Evolutionary conservation across 37 sponge, comb jelly and placozoan species (phyloP), one percentile per base, ranked within the genome.

Genomic region (Diacarnus erythraeanus): DNA sequence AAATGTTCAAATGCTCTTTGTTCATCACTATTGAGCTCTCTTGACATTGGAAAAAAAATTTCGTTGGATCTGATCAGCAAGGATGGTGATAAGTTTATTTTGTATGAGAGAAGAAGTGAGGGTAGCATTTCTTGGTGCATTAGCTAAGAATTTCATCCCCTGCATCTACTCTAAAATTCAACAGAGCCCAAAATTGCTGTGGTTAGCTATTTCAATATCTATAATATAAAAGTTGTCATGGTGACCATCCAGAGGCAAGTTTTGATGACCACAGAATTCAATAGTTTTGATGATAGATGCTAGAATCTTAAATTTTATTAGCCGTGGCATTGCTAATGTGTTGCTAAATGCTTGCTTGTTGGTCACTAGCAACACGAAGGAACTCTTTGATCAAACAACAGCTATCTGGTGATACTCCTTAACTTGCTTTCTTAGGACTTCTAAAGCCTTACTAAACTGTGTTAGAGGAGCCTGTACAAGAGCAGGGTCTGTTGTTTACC

Each of bases 131-230:
- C 44, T 75, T 57, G 59, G 75, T 43, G 75, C 75, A 17, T 27
- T 56, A 8, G 75, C 34, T 26, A 92, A 64, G 65, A 84, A 81
- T 34, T 37, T 10, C 18, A 69, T 92, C 92, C 68, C 88, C 88
- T 73, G 81, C 74, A 29, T 79, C 15, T 21, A 90, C 56, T 51
- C 83, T 42, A 75, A 85, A 90, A 30, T 86, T 77, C 12, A 90
- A 74, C 12, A 90, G 64, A 35, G 86, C 86, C 54, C 66, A 66
- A 90, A 85, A 39, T 85, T 90, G 26, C 91, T 86, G 72, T 66
- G 91, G 63, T 78, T 89, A 36, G 51, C 64, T n/a, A n/a, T 29
- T 12, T 29, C 36, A 8, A 12, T 12, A 31, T 82, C 75, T 5
- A 57, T 3, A 17, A 35, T 38, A 2, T 5, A 4, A 8, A 3